These are phyloP conservation scores for Schizothorax lantsangensis DNA, from an alignment of 2,797 vertebrate species.

Conservation along the genomic window DNA sequence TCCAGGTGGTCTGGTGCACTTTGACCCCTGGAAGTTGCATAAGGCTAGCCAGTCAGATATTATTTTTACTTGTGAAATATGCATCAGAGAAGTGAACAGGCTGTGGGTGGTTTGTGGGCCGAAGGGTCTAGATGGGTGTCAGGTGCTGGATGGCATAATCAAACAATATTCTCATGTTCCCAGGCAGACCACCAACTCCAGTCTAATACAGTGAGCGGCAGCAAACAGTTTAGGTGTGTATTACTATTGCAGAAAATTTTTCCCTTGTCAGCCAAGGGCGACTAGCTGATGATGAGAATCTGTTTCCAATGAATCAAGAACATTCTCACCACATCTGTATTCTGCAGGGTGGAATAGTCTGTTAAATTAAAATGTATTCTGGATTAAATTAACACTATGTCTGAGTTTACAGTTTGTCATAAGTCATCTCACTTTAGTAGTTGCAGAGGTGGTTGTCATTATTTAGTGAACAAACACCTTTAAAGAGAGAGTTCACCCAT, in stretches of 20 bases:
- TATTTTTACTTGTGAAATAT: neutral
- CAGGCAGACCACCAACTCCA: neutral
- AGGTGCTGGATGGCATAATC: conserved; percentile 16
- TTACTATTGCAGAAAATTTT: neutral
- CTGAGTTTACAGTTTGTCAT: neutral
- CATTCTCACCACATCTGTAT: neutral
- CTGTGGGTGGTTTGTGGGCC: neutral
- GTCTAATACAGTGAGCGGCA: neutral
- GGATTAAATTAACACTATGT: neutral
- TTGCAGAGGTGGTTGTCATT: neutral
- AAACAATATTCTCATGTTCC: neutral
- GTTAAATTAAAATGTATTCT: neutral
- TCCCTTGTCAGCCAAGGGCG: too few species aligned
- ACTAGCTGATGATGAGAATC: neutral
- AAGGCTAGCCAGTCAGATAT: too few species aligned
- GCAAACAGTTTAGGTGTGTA: neutral
- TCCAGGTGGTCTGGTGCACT: neutral
- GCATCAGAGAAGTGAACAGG: too few species aligned
- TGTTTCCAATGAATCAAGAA: neutral
- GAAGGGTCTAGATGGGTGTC: neutral
- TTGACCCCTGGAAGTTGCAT: neutral
- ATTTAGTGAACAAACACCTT: neutral
- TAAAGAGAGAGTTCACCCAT: neutral
- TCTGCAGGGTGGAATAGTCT: neutral
- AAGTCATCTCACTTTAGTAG: neutral